Evolutionary conservation across 2,797 vertebrate genomes (phyloP).

Genomic region (Rhabdomys pumilio): DNA sequence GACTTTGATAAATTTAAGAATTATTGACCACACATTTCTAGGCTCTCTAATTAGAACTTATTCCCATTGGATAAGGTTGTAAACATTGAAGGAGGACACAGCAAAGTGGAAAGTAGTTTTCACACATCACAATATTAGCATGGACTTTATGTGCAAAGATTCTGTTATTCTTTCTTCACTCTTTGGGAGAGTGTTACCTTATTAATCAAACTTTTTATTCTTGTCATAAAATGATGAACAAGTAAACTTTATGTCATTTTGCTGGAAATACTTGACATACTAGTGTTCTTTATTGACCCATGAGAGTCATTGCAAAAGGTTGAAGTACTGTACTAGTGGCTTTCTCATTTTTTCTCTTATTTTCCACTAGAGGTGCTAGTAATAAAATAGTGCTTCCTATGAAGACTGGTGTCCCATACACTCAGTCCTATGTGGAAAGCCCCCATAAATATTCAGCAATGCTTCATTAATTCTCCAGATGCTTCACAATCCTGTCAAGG

Average conservation of each 20-base stretch:
- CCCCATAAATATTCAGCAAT: accelerated
- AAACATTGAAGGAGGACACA: background rate
- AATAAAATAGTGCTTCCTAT: background rate
- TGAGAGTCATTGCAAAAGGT: background rate
- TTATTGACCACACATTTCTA: background rate
- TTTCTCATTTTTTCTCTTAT: background rate
- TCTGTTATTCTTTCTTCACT: background rate
- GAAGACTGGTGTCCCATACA: background rate
- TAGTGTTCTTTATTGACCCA: too few relatives aligned
- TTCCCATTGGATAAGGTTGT: background rate
- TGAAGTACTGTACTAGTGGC: background rate
- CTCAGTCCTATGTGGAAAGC: background rate
- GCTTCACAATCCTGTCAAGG: background rate
- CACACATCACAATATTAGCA: background rate
- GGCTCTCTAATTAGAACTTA: background rate
- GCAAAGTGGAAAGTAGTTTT: background rate
- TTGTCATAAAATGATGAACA: background rate
- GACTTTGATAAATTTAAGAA: background rate
- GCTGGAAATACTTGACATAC: background rate
- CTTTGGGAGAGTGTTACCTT: background rate
- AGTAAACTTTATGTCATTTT: background rate
- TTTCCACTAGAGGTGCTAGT: background rate
- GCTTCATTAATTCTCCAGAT: background rate
- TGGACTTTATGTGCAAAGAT: background rate
- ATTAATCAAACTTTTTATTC: background rate